Percentiles rank a stretch among this genome's conserved stretches.
These are phyloP conservation scores for Perithous albicinctus DNA, from an alignment of 2,888 invertebrate genomes.

Conservation along the genomic window DNA sequence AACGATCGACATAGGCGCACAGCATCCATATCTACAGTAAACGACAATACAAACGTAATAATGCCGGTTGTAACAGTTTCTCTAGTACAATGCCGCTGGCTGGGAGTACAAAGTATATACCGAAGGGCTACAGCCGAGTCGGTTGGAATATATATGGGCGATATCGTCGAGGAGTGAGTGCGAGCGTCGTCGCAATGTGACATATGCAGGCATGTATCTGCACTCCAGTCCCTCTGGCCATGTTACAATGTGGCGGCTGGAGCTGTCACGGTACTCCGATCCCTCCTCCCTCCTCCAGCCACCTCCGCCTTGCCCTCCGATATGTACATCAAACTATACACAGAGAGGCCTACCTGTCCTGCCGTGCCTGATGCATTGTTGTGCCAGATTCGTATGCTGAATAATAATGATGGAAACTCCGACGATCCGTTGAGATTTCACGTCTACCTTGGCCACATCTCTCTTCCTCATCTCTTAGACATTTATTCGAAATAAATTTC, in stretches of 20 bases:
- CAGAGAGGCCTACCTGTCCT: conserved; percentile 28
- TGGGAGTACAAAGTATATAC: neutral
- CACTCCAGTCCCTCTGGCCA: conserved; percentile 16
- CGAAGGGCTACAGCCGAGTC: neutral
- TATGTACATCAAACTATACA: conserved; percentile 34
- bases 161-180: conserved; percentile 14
- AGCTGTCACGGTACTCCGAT: conserved; percentile 50
- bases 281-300: too few species aligned
- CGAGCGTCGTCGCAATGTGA: conserved; percentile 18
- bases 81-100: neutral
- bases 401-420: conserved; percentile 49
- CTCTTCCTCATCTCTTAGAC: neutral
- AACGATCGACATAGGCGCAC: too few species aligned
- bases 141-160: neutral
- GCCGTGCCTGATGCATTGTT: conserved; percentile 54
- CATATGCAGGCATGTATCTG: conserved; percentile 23
- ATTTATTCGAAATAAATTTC: neutral
- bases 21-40: neutral
- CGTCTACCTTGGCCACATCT: neutral
- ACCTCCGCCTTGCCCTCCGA: conserved; percentile 4
- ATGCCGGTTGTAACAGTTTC: neutral
- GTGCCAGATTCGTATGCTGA: conserved; percentile 51
- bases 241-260: conserved; percentile 29
- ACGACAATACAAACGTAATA: neutral
- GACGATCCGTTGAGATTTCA: conserved; percentile 32